These are phyloP conservation scores for Lepidostoma basale DNA, from an alignment of 1,140 invertebrate species.

Conservation along the genomic window DNA sequence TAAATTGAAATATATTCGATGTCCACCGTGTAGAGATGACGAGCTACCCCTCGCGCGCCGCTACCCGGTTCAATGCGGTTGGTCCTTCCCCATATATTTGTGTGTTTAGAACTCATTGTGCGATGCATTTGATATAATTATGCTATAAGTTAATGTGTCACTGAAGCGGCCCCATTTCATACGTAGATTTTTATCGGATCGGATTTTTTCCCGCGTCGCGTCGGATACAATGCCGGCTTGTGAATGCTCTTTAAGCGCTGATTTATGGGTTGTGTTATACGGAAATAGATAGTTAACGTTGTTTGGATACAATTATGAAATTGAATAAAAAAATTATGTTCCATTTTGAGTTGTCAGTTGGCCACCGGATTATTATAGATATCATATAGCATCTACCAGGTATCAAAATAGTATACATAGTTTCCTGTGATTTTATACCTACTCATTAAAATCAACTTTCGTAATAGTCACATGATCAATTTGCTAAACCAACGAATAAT, in stretches of 20 bases:
- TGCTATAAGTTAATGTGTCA: conserved; percentile 31
- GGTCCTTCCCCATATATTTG: conserved; percentile 5
- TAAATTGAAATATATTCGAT: too few relatives aligned
- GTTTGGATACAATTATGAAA: too few relatives aligned
- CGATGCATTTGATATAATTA: conserved; percentile 25
- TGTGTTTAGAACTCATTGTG: conserved; percentile 11
- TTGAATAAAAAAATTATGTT: too few relatives aligned
- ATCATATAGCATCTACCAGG: too few relatives aligned
- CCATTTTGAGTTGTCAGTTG: too few relatives aligned
- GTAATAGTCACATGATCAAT: too few relatives aligned
- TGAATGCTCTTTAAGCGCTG: neutral
- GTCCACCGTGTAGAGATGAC: neutral
- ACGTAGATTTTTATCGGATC: conserved; percentile 21
- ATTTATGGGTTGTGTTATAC: conserved; percentile 10
- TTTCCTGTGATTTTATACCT: too few relatives aligned
- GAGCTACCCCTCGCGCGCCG: too few relatives aligned
- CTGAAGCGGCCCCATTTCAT: conserved; percentile 3
- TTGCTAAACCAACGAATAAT: too few relatives aligned
- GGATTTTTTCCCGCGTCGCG: neutral
- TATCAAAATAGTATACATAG: too few relatives aligned
- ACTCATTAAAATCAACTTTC: too few relatives aligned
- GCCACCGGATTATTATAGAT: too few relatives aligned
- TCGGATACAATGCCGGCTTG: neutral
- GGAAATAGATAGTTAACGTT: neutral
- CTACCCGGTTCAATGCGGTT: conserved; percentile 34